A percentile compares a stretch with the other conserved stretches of the same genome.
Evolutionary conservation across 2,888 invertebrate species (phyloP).

Genomic region (Zelleria hepariella): DNA sequence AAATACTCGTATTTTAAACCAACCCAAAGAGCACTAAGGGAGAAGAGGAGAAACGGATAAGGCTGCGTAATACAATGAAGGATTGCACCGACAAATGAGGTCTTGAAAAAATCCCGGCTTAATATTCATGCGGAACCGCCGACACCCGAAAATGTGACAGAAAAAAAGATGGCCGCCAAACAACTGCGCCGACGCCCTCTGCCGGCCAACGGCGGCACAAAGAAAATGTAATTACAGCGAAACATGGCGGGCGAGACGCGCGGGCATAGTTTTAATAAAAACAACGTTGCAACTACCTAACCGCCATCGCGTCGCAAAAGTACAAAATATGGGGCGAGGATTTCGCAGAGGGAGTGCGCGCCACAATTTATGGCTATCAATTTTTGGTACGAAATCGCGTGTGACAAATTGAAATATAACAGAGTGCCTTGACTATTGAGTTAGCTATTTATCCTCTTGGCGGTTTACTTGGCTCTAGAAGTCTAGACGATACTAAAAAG

Average conservation of each 20-base stretch:
- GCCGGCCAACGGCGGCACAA: conserved; percentile 18
- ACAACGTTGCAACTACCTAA: conserved; percentile 6
- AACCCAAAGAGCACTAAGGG: no score
- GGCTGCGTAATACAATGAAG: neutral
- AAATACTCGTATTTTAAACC: no score
- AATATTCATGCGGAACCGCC: neutral
- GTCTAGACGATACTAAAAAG: no score
- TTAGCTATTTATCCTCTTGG: no score
- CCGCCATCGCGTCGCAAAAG: neutral
- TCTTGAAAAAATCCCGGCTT: neutral
- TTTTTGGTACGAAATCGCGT: conserved; percentile 17
- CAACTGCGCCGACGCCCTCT: neutral
- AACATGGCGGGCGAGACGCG: conserved; percentile 21
- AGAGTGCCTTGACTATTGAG: neutral
- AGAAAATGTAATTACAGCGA: conserved; percentile 34
- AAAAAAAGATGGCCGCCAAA: conserved; percentile 7
- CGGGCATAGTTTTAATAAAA: conserved; percentile 25
- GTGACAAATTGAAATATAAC: conserved; percentile 20
- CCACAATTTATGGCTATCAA: conserved; percentile 22
- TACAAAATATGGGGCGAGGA: conserved; percentile 1
- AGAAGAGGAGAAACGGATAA: neutral
- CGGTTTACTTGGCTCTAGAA: no score
- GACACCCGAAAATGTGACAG: conserved; percentile 9
- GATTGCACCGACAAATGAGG: neutral
- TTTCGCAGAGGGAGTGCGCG: conserved; percentile 12